Evolutionary conservation across 2,888 invertebrate genomes (phyloP), one percentile per base, ranked within the genome.

Genomic region (Pristionchus entomophagus): DNA sequence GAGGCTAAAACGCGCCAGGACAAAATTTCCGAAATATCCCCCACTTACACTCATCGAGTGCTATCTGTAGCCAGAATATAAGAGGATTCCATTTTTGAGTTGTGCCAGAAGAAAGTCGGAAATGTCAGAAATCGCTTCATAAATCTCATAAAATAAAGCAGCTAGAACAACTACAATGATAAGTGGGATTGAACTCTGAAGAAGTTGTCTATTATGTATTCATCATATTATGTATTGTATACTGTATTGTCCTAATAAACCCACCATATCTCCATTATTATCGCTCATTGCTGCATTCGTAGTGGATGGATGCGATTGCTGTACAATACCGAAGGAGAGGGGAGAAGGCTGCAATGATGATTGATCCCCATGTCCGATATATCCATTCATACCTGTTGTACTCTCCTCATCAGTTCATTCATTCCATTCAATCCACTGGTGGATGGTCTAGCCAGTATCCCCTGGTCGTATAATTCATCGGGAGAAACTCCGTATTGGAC

Each of bases 401-500:
- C 12, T 32, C 22, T 69, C 45, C 45, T 45, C 8, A 10, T 45
- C 45, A 10, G 8, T 14, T 45, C 73, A 38, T n/a, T 38, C 1
- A 41, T 0, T 41, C 35, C 69, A 65, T 65, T 65, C 41, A 73
- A 17, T 73, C 73, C 73, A 73, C 41, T 73, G 22, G 73, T 73
- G 32, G 73, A 73, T 45, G 73, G 73, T 45, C 73, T 73, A 17
- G 73, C 41, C 22, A 73, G 73, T 0, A 73, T 26, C 17, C 73
- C 73, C 26, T 80, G 78, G 19, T 80, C 78, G 78, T 80, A 41
- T 59, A 82, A 82, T 8, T 82, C 82, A 3, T 82, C 82, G n/a
- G 56, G 56, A 14, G 35, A 26, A n/a, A 82, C 59, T 6, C 3
- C 2, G 49, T 82, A 82, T 10, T 53, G 56, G 14, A 59, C 3